Conservation (phyloP, 2,113 vertebrate species). For the Tauraco erythrolophus region DNA sequence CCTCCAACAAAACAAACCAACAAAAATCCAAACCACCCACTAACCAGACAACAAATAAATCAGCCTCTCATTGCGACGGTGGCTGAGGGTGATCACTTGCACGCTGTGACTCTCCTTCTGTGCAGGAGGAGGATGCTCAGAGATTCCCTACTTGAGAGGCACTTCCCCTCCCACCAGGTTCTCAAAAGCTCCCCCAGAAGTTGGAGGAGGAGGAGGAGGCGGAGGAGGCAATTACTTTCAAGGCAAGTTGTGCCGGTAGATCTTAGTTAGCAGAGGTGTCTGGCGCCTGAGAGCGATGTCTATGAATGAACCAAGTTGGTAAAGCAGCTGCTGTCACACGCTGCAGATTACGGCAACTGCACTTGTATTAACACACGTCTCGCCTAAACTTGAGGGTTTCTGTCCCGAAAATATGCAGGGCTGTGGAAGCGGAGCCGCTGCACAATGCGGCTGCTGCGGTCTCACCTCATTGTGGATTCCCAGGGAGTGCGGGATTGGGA, state of each 20-base stretch:
- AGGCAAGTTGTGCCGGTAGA: neutral
- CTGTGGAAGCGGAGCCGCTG: neutral
- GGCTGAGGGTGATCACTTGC: neutral
- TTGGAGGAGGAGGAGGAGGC: neutral
- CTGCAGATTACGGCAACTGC: neutral
- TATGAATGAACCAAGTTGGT: neutral
- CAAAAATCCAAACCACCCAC: neutral
- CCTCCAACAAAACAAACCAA: neutral
- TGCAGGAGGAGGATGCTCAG: neutral
- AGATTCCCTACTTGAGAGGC: neutral
- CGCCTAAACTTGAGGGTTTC: neutral
- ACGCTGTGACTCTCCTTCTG: neutral
- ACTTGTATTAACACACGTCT: neutral
- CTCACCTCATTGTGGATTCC: constrained; percentile 16
- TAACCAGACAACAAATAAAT: neutral
- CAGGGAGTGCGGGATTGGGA: neutral
- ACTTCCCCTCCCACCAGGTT: neutral
- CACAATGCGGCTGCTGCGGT: neutral
- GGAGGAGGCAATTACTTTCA: neutral
- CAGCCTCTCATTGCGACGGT: rapidly evolving
- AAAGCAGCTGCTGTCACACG: neutral
- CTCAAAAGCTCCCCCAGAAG: neutral
- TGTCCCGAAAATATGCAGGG: neutral
- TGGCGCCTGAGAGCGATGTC: neutral
- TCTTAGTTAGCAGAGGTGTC: neutral